phyloP scores from a whole-genome alignment of 2,797 vertebrate genomes.

The Rhadinocentrus ornatus region DNA sequence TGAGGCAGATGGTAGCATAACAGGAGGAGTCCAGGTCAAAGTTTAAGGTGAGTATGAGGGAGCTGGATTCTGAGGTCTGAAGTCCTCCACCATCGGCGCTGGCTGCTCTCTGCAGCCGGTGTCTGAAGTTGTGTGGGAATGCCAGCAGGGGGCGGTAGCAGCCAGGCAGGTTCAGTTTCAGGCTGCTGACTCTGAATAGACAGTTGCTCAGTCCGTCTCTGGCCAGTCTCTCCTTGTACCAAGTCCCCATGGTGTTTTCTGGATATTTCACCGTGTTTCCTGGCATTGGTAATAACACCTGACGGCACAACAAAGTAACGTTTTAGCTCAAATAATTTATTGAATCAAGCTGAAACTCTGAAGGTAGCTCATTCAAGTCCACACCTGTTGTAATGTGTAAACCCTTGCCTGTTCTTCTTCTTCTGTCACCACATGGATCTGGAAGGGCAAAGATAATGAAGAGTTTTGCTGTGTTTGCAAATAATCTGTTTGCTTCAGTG shows the following conservation, averaged over 20 bases:
- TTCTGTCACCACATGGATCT: conserved; percentile 82
- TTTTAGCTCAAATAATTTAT: accelerated
- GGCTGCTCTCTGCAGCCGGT: conserved; percentile 71
- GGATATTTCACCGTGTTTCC: conserved; percentile 93
- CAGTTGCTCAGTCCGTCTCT: conserved; percentile 85
- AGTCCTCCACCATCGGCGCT: conserved; percentile 34
- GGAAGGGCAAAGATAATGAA: conserved; percentile 1
- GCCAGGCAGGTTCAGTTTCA: conserved; percentile 93
- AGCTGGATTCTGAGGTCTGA: conserved; percentile 10
- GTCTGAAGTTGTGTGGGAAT: conserved; percentile 84
- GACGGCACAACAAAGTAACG: conserved; percentile 8
- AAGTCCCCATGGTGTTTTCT: conserved; percentile 86
- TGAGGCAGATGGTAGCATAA: conserved; percentile 93
- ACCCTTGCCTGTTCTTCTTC: conserved; percentile 71
- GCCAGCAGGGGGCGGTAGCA: conserved; percentile 92
- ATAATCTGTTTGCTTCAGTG: too few species aligned
- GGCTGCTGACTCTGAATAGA: conserved; percentile 85
- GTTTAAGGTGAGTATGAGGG: conserved; percentile 81
- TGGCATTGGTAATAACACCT: conserved; percentile 96
- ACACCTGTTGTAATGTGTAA: conserved; percentile 79
- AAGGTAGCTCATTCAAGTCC: background rate
- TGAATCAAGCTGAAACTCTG: background rate
- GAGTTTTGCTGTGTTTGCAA: too few species aligned
- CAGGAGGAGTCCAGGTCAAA: conserved; percentile 93
- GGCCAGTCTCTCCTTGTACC: conserved; percentile 88